Evolutionary conservation across 2,888 invertebrate genomes (phyloP), one percentile per base, ranked within the genome.

Genomic region (Candidula unifasciata): DNA sequence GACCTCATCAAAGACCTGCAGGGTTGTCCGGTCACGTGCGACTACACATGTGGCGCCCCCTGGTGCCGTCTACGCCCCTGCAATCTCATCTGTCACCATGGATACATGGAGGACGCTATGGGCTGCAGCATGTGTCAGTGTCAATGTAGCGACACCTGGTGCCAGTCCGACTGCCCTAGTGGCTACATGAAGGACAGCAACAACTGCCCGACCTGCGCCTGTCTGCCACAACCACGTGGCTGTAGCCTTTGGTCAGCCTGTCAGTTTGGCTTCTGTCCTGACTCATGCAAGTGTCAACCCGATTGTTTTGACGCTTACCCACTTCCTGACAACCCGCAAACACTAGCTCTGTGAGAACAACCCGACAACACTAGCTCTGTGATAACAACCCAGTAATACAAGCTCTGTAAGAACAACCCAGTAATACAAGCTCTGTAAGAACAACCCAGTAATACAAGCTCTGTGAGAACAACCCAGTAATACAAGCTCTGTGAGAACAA

Each of bases 301-400:
- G 60, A 60, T 60, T 60, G 60, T 37, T 69, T 52, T 33, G 66
- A 76, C 60, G 69, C 44, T 21, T 83, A 76, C 71, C 83, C 71
- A 21, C 21, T 71, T 24, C 71, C 71, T 5, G 71, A 71, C 21
- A 71, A 35, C 71, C 33, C 33, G 18, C 6, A 5, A 13, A 60
- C 21, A 21, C 60, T 60, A 24, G 60, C 60, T 60, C 60, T 60
- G 60, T 60, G 60, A 60, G n/a, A n/a, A 18, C 60, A 24, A 24
- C n/a, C 24, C 60, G 1, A 24, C 21, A 6, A 1, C 13, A 44
- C 44, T 1, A 44, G 44, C 44, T 44, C 44, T 44, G 44, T 44
- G 44, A 44, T 3, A 44, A 10, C 44, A 44, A 44, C 44, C 44
- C 44, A 1, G 13, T 44, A 13, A 44, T 44, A 13, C 44, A 44